Conservation (phyloP, 23 tunicate genomes). For the Diplosoma virens region DNA sequence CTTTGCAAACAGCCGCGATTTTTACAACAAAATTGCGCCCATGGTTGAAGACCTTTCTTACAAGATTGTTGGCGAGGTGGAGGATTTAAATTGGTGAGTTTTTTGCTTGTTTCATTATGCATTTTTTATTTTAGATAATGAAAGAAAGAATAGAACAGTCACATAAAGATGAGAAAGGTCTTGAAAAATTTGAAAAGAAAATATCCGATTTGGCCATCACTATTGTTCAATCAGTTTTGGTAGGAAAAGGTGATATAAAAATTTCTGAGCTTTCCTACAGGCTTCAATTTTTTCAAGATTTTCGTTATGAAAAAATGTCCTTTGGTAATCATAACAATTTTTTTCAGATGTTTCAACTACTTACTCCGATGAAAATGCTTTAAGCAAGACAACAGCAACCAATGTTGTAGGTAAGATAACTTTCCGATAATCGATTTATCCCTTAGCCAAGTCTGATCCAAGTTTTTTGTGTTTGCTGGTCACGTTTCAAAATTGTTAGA, state of each 20-base stretch:
- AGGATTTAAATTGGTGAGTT: not conserved
- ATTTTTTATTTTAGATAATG: conserved; percentile 6
- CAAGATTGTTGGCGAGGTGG: conserved; percentile 48
- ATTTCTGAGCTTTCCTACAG: no score
- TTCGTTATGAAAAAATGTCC: no score
- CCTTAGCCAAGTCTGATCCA: no score
- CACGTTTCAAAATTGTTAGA: no score
- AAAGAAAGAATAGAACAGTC: not conserved
- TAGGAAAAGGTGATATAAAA: conserved; percentile 10
- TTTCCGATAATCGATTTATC: no score
- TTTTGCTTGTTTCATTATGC: not conserved
- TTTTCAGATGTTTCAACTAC: no score
- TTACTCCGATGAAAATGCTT: no score
- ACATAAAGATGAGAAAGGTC: not conserved
- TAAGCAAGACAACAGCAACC: no score
- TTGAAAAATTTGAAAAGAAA: conserved; percentile 42
- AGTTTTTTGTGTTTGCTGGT: no score
- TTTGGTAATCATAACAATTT: no score
- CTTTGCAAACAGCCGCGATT: not conserved
- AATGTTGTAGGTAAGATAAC: no score
- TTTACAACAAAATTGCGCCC: conserved; percentile 39
- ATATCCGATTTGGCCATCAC: conserved; percentile 56
- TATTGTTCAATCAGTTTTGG: conserved; percentile 35
- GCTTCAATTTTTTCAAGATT: no score
- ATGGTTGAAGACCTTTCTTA: conserved; percentile 52